Conservation (phyloP, 1,140 invertebrate species). For the roundworm (Caenorhabditis elegans) region DNA sequence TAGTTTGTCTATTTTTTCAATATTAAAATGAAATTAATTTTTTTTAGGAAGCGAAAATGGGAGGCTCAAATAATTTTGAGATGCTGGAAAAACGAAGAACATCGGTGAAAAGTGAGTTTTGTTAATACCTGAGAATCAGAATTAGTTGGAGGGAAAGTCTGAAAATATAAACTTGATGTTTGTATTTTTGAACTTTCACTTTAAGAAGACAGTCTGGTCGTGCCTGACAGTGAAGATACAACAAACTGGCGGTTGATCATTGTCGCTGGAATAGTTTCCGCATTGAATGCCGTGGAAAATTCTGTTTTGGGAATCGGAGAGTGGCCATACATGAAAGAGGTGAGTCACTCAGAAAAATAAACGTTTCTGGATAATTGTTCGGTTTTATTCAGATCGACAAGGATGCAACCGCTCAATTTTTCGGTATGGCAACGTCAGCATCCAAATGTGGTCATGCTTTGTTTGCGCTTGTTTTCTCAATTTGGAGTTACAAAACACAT, state of each 20-base stretch:
- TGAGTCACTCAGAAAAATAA: not conserved
- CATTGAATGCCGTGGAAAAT: conserved; percentile 30
- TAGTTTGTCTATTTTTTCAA: too few species aligned
- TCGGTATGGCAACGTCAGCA: conserved; percentile 28
- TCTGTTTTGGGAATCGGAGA: conserved; percentile 37
- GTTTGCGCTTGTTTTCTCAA: conserved; percentile 31
- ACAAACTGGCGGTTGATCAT: conserved; percentile 26
- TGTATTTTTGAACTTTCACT: not conserved
- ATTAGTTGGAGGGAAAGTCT: not conserved
- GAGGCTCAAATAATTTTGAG: conserved; percentile 20
- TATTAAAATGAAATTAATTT: too few species aligned
- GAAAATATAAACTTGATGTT: not conserved
- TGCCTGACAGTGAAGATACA: not conserved
- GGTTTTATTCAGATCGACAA: conserved; percentile 27
- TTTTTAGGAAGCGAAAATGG: not conserved
- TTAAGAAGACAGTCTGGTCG: not conserved
- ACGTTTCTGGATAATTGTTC: not conserved
- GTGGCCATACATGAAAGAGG: conserved; percentile 34
- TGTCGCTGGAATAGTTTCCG: conserved; percentile 1
- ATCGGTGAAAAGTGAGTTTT: conserved; percentile 9
- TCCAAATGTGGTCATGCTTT: conserved; percentile 37
- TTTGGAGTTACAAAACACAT: conserved; percentile 32
- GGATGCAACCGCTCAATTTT: conserved; percentile 25
- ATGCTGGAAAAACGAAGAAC: conserved; percentile 3
- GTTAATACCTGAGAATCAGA: not conserved